phyloP scores from a whole-genome alignment of 2,113 vertebrate species.

The Micronisus gabar region DNA sequence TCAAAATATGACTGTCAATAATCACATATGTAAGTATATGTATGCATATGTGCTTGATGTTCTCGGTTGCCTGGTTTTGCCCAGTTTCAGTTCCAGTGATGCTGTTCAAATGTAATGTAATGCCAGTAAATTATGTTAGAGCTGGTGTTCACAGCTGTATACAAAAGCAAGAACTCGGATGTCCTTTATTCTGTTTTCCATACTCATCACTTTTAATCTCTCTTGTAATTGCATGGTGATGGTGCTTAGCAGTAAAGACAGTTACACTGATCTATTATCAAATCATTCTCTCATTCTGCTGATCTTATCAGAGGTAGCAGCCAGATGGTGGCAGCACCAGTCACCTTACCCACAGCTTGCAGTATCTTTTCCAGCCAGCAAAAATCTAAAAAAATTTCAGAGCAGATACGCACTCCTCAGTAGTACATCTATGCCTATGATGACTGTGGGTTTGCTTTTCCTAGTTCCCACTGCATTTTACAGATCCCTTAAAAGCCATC shows the following conservation, averaged over 20 bases:
- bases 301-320: background rate
- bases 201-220: background rate
- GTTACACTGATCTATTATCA: background rate
- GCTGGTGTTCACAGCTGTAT: background rate
- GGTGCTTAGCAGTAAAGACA: background rate
- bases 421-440: background rate
- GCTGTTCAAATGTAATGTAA: background rate
- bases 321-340: background rate
- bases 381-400: background rate
- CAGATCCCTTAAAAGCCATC: background rate
- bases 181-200: background rate
- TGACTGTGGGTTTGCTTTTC: background rate
- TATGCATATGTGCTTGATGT: background rate
- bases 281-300: background rate
- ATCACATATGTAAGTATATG: background rate
- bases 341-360: background rate
- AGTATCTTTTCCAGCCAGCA: background rate
- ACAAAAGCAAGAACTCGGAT: background rate
- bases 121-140: background rate
- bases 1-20: background rate
- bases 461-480: background rate
- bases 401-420: background rate
- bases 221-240: background rate
- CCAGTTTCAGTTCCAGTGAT: background rate
- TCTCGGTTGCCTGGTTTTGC: background rate